phyloP scores from a whole-genome alignment of 2,113 vertebrate genomes.

The Crotalus viridis region DNA sequence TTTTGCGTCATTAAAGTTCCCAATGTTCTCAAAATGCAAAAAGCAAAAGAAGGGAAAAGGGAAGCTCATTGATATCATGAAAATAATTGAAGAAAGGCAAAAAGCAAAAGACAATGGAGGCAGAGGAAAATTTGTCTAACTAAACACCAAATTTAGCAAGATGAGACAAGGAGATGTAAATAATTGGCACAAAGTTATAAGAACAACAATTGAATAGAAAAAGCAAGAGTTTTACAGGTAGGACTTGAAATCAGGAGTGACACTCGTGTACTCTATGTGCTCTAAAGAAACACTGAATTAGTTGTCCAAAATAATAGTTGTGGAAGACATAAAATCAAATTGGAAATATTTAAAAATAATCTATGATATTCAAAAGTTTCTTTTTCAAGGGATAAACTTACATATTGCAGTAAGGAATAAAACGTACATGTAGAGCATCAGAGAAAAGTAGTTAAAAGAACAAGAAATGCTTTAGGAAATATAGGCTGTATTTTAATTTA shows the following conservation, averaged over 20 bases:
- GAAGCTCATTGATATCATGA: neutral
- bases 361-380: neutral
- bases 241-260: neutral
- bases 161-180: neutral
- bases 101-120: neutral
- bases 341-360: neutral
- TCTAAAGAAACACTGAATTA: neutral
- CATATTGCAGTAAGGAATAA: neutral
- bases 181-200: neutral
- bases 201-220: neutral
- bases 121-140: neutral
- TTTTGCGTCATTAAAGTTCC: neutral
- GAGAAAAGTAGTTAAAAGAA: neutral
- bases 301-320: neutral
- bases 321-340: neutral
- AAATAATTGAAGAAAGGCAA: neutral
- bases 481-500: neutral
- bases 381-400: neutral
- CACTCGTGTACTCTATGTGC: neutral
- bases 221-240: neutral
- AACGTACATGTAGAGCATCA: neutral
- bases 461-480: neutral
- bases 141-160: neutral
- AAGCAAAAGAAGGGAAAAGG: neutral
- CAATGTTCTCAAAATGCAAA: neutral